Evolutionary conservation across 2,888 invertebrate species (phyloP), one percentile per base, ranked within the genome.

Genomic region (Colostygia pectinataria): DNA sequence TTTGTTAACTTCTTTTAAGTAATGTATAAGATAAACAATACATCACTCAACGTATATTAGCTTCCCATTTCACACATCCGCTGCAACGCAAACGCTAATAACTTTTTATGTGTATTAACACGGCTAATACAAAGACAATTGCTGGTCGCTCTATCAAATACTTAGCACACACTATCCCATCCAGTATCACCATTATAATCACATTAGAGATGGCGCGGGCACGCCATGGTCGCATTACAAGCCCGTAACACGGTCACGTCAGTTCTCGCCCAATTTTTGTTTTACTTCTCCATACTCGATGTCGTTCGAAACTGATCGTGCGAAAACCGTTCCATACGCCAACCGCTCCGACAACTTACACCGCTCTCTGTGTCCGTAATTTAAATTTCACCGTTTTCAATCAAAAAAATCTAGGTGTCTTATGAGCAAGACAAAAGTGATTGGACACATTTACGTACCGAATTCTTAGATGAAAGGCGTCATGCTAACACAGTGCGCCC

Each of bases 201-300:
- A 71, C 86, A 87, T 89, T 86, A 88, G 83, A 80, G 79, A 77
- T 76, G 77, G 77, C 69, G 71, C 65, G 67, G 70, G 79, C 89
- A 89, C 88, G 89, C 86, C 71, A 89, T 84, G 74, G 63, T 70
- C 65, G 71, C 87, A 89, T 89, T 89, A 88, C 80, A 66, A 69
- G 73, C 68, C 73, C 71, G 74, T 87, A 88, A 88, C 88, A 86
- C 89, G 89, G 89, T 89, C 85, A 88, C 84, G 77, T 78, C 73
- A 69, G 81, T 85, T 83, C 76, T 80, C 77, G 78, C 79, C 86
- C 80, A 86, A 87, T 85, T 85, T 83, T 62, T 66, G 77, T 79
- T 80, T 79, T 77, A 80, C 79, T 74, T 71, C 73, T 39, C 18
- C 42, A 49, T 44, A 41, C 52, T 38, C 46, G 24, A 24, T 45